Percentiles rank a stretch among this genome's conserved stretches.
Conservation (phyloP, 2,888 invertebrate genomes). For the Idaea aversata region DNA sequence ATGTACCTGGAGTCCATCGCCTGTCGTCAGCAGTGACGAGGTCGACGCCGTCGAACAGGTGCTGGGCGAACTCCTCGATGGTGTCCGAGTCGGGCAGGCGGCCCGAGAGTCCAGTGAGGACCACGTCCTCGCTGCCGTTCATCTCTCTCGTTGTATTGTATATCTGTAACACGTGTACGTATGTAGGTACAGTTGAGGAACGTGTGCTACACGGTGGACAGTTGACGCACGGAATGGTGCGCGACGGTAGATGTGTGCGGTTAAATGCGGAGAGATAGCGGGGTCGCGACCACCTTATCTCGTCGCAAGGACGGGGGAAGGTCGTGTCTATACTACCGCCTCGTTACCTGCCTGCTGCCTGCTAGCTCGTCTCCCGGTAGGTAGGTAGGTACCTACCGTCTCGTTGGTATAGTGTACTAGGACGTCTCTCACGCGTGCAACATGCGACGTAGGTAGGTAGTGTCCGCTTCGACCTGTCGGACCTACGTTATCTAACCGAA, state of each 20-base stretch:
- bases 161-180: conserved; percentile 46
- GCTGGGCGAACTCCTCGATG: conserved; percentile 95
- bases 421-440: too few relatives aligned
- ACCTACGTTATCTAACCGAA: conserved; percentile 17
- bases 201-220: conserved; percentile 23
- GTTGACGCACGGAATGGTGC: conserved; percentile 55
- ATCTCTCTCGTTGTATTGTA: conserved; percentile 36
- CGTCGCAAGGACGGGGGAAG: conserved; percentile 66
- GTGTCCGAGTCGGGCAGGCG: conserved; percentile 94
- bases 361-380: conserved; percentile 9
- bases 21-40: conserved; percentile 95
- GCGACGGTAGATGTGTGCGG: conserved; percentile 41
- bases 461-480: conserved; percentile 43
- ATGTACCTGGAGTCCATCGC: conserved; percentile 90
- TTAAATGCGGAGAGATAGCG: conserved; percentile 65
- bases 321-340: conserved; percentile 60
- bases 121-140: conserved; percentile 83
- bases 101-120: conserved; percentile 91
- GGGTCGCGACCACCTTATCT: conserved; percentile 64
- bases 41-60: conserved; percentile 94
- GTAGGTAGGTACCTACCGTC: too few relatives aligned
- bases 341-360: conserved; percentile 25
- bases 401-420: too few relatives aligned
- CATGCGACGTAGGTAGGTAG: conserved; percentile 5
- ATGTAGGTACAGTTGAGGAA: conserved; percentile 10